Conservation (phyloP, 2,888 invertebrate species). For the Psococerastis gibbosa region DNA sequence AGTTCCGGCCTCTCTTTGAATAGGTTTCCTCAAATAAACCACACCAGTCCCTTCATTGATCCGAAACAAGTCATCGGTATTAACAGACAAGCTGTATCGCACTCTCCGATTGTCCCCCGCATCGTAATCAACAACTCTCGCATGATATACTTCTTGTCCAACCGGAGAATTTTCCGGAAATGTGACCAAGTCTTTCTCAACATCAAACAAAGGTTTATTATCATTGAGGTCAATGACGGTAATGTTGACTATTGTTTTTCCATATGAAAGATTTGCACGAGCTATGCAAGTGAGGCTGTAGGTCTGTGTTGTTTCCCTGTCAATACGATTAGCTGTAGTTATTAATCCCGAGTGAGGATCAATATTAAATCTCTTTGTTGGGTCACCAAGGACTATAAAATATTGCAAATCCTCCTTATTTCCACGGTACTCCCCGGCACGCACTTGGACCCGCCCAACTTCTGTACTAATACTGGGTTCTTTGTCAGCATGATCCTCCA, state of each 20-base stretch:
- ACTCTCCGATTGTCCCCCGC: conserved; percentile 75
- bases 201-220: conserved; percentile 66
- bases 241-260: conserved; percentile 60
- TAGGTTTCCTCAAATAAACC: conserved; percentile 65
- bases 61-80: conserved; percentile 61
- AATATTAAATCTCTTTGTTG: conserved; percentile 55
- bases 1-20: conserved; percentile 53
- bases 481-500: conserved; percentile 56
- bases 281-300: conserved; percentile 70
- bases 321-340: conserved; percentile 55
- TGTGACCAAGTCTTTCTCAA: conserved; percentile 57
- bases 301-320: conserved; percentile 58
- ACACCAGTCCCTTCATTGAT: conserved; percentile 77
- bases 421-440: conserved; percentile 19
- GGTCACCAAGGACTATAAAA: conserved; percentile 64
- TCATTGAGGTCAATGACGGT: conserved; percentile 77
- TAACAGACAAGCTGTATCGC: conserved; percentile 59
- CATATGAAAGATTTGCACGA: conserved; percentile 52
- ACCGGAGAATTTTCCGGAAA: conserved; percentile 81
- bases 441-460: conserved; percentile 55
- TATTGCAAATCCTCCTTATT: conserved; percentile 28
- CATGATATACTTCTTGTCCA: conserved; percentile 79
- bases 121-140: conserved; percentile 72
- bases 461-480: conserved; percentile 41
- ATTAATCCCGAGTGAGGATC: conserved; percentile 62